phyloP scores from a whole-genome alignment of 92 coral and sea anemone genomes.

The Diadumene lineata region DNA sequence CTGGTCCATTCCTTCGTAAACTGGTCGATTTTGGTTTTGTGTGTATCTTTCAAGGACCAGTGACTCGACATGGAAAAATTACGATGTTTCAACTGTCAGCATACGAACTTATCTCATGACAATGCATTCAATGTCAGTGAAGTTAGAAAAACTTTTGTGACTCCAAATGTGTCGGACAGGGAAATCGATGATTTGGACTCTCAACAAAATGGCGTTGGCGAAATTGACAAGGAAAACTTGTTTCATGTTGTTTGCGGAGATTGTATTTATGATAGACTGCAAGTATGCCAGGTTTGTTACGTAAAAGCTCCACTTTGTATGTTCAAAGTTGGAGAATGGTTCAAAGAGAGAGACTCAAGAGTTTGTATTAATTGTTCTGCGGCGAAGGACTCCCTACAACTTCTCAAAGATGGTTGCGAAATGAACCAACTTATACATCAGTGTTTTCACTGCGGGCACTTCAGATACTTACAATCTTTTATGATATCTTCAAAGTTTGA shows the following conservation, averaged over 20 bases:
- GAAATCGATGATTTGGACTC: constrained; percentile 39
- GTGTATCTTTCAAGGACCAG: background rate
- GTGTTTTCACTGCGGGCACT: constrained; percentile 86
- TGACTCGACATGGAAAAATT: constrained; percentile 64
- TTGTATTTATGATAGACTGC: constrained; percentile 94
- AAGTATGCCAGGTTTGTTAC: constrained; percentile 74
- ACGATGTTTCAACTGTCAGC: constrained; percentile 92
- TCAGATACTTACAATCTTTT: constrained; percentile 91
- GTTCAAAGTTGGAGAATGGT: constrained; percentile 96
- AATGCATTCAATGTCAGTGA: constrained; percentile 83
- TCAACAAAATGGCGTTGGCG: constrained; percentile 48
- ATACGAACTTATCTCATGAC: constrained; percentile 79
- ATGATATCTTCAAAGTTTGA: constrained; percentile 55
- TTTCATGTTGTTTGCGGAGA: constrained; percentile 82
- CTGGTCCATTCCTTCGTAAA: constrained; percentile 10
- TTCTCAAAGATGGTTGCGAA: constrained; percentile 73
- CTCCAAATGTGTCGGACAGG: constrained; percentile 52
- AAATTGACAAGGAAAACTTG: constrained; percentile 52
- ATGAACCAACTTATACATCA: constrained; percentile 78
- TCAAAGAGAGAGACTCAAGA: constrained; percentile 67
- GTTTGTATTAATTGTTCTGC: constrained; percentile 92
- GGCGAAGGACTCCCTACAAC: constrained; percentile 62
- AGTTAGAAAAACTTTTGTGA: constrained; percentile 56
- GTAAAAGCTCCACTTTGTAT: constrained; percentile 85
- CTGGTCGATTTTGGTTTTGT: background rate